These are phyloP conservation scores for Phalacrocorax pelagicus DNA, from an alignment of 2,113 vertebrate genomes.

Conservation along the genomic window DNA sequence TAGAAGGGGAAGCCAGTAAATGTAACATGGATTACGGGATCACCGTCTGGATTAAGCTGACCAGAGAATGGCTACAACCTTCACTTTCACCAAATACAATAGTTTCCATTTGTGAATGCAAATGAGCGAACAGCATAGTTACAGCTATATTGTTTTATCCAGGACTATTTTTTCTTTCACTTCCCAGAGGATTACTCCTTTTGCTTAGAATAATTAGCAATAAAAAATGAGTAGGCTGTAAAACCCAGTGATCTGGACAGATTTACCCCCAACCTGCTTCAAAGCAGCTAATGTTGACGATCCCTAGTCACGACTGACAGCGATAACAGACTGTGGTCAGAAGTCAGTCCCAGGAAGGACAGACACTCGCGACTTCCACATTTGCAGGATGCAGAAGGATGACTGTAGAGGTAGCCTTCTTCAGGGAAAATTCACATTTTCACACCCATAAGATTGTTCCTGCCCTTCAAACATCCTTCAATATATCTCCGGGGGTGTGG, in stretches of 20 bases:
- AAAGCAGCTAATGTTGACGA: background rate
- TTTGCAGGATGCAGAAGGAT: background rate
- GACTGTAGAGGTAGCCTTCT: background rate
- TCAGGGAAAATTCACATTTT: background rate
- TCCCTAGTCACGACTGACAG: background rate
- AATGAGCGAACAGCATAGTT: background rate
- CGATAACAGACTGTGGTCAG: background rate
- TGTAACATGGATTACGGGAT: conserved; percentile 50
- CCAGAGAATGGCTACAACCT: background rate
- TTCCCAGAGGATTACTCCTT: background rate
- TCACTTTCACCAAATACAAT: background rate
- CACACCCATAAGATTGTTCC: background rate
- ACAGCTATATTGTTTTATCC: background rate
- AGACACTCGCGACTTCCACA: background rate
- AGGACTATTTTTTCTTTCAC: background rate
- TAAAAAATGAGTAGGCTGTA: background rate
- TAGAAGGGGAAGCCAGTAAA: conserved; percentile 35
- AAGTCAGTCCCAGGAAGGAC: background rate
- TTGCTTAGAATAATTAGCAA: background rate
- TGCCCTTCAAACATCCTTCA: background rate
- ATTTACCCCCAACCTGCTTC: background rate
- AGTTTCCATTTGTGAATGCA: background rate
- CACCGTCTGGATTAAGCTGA: conserved; percentile 28
- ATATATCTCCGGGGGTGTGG: background rate
- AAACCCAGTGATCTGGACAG: background rate